Conservation (phyloP, 1,140 invertebrate genomes). For the Metopolophium dirhodum region DNA sequence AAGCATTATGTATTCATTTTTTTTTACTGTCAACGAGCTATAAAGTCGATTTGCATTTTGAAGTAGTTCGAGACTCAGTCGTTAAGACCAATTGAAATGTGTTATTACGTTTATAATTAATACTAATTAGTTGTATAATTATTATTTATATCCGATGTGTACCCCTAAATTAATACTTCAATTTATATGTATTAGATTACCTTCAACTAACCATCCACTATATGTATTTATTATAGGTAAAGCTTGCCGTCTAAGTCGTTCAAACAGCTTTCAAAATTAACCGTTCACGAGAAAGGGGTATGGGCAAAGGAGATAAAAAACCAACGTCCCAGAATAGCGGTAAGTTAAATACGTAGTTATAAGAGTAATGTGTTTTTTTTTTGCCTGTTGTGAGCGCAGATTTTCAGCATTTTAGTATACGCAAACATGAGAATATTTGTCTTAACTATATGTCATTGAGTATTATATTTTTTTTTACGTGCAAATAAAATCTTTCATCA, state of each 20-base stretch:
- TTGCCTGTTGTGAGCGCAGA: not conserved
- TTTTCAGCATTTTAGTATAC: not conserved
- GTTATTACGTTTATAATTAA: not conserved
- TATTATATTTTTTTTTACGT: not conserved
- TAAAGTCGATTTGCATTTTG: not conserved
- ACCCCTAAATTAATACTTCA: not conserved
- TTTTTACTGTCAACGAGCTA: not conserved
- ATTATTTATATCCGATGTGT: not conserved
- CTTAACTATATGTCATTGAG: not conserved
- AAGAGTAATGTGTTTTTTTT: not conserved
- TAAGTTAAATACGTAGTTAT: constrained; percentile 12
- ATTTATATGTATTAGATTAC: not conserved
- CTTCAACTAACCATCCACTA: not conserved
- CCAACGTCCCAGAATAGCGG: constrained; percentile 46
- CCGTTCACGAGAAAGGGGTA: constrained; percentile 54
- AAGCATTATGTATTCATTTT: not conserved
- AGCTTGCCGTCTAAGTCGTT: not conserved
- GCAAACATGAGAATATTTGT: not conserved
- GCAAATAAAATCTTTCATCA: not conserved
- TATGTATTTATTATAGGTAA: constrained; percentile 32
- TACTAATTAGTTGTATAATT: not conserved
- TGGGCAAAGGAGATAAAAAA: constrained; percentile 55
- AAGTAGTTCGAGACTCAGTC: not conserved
- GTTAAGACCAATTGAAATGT: not conserved
- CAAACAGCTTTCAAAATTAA: constrained; percentile 45